phyloP scores from a whole-genome alignment of 2,113 vertebrate genomes.

The Thunnus thynnus region DNA sequence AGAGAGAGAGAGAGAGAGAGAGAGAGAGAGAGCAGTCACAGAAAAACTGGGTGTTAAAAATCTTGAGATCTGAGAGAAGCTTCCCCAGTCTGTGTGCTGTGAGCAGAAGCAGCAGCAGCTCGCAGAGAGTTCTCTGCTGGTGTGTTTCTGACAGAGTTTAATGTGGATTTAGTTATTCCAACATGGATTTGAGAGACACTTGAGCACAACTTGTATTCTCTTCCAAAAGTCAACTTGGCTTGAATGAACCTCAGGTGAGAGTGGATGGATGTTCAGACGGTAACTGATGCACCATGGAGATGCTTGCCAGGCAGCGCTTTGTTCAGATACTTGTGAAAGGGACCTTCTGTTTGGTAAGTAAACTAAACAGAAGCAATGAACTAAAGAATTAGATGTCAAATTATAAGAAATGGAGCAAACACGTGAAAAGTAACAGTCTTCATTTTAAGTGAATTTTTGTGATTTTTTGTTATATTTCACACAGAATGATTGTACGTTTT shows the following conservation, averaged over 20 bases:
- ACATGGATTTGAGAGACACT: not conserved
- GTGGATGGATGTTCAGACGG: slow-evolving; percentile 32
- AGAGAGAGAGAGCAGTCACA: slow-evolving; percentile 14
- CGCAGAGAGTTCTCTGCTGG: slow-evolving; percentile 5
- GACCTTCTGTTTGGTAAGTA: slow-evolving; percentile 87
- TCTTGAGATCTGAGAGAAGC: slow-evolving; percentile 27
- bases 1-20: not conserved
- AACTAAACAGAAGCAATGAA: not conserved
- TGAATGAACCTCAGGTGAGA: slow-evolving; percentile 20
- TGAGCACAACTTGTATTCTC: not conserved
- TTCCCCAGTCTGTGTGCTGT: slow-evolving; percentile 43
- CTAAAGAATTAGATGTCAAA: not conserved
- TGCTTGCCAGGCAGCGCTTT: slow-evolving; percentile 84
- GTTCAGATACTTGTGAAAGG: slow-evolving; percentile 88
- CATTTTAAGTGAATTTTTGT: not conserved
- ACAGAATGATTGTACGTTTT: not conserved
- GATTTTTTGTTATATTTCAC: not conserved
- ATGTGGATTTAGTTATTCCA: not conserved
- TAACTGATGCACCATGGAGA: slow-evolving; percentile 74
- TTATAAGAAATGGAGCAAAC: not conserved
- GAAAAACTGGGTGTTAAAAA: slow-evolving; percentile 37
- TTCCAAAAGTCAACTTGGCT: slow-evolving; percentile 9
- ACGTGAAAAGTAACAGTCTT: not conserved
- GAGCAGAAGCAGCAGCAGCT: slow-evolving; percentile 38
- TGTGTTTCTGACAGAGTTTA: not conserved